These are phyloP conservation scores for Asobara japonica DNA, from an alignment of 1,140 invertebrate species.

Conservation along the genomic window DNA sequence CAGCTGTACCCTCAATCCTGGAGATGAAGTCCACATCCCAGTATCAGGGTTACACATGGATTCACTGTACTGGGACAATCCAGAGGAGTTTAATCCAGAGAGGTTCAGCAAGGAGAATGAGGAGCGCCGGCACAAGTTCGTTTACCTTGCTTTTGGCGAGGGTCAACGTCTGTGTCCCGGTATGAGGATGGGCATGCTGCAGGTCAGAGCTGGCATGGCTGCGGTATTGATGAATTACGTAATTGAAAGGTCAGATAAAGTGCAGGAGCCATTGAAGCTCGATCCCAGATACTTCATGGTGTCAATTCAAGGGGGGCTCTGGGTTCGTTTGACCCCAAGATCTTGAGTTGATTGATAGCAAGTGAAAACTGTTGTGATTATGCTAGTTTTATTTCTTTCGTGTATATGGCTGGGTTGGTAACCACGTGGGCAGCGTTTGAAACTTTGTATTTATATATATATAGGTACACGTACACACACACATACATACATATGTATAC, in stretches of 20 bases:
- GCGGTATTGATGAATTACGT: slow-evolving; percentile 39
- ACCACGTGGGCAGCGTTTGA: too few relatives aligned
- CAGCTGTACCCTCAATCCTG: slow-evolving; percentile 40
- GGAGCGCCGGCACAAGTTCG: slow-evolving; percentile 50
- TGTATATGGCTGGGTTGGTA: too few relatives aligned
- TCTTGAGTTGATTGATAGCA: not conserved
- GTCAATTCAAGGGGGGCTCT: not conserved
- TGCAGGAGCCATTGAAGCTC: slow-evolving; percentile 25
- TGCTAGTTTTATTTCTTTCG: not conserved
- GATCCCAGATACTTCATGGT: slow-evolving; percentile 25
- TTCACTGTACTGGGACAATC: slow-evolving; percentile 68
- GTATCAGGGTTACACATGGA: slow-evolving; percentile 61
- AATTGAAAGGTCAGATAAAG: slow-evolving; percentile 37
- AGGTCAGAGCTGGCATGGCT: slow-evolving; percentile 41
- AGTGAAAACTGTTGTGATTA: not conserved
- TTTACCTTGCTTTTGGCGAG: slow-evolving; percentile 70
- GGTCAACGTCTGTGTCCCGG: slow-evolving; percentile 72
- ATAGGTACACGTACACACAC: too few relatives aligned
- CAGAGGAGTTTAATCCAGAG: slow-evolving; percentile 74
- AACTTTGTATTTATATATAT: too few relatives aligned
- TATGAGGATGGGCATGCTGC: slow-evolving; percentile 46
- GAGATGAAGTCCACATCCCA: slow-evolving; percentile 55
- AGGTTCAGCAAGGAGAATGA: slow-evolving; percentile 67
- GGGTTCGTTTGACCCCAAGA: slow-evolving; percentile 1
- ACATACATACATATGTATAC: too few relatives aligned